These are phyloP conservation scores for Amorpha juglandis DNA, from an alignment of 2,888 invertebrate genomes.

Conservation along the genomic window DNA sequence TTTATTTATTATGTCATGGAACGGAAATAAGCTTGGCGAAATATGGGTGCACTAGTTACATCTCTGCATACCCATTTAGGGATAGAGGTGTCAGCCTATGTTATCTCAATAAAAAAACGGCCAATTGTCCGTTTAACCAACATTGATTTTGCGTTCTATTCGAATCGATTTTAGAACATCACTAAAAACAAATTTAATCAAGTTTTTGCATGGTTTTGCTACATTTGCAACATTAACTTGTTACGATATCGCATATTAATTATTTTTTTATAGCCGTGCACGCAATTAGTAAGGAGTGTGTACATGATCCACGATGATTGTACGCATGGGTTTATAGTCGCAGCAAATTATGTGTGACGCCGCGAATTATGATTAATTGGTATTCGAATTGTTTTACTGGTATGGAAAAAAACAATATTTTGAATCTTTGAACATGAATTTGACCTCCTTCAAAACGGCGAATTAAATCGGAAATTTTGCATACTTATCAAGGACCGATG, in stretches of 20 bases:
- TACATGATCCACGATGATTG: conserved; percentile 27
- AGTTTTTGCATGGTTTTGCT: conserved; percentile 41
- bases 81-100: too few relatives aligned
- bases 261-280: conserved; percentile 72
- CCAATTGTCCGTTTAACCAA: too few relatives aligned
- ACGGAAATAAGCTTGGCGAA: too few relatives aligned
- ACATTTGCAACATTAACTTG: conserved; percentile 67
- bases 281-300: conserved; percentile 70
- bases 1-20: too few relatives aligned
- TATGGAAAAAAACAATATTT: too few relatives aligned
- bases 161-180: neutral
- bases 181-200: conserved; percentile 45
- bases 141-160: neutral
- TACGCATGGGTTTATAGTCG: conserved; percentile 48
- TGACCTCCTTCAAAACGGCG: too few relatives aligned
- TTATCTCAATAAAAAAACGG: too few relatives aligned
- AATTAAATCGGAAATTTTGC: too few relatives aligned
- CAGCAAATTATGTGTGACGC: conserved; percentile 65
- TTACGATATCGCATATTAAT: conserved; percentile 68
- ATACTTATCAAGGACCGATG: too few relatives aligned
- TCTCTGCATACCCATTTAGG: too few relatives aligned
- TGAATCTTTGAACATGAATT: too few relatives aligned
- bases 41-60: too few relatives aligned
- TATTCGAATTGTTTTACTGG: conserved; percentile 30
- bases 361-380: conserved; percentile 59